Evolutionary conservation across 2,797 vertebrate genomes (phyloP), one percentile per base, ranked within the genome.

Genomic region (Carapus acus): DNA sequence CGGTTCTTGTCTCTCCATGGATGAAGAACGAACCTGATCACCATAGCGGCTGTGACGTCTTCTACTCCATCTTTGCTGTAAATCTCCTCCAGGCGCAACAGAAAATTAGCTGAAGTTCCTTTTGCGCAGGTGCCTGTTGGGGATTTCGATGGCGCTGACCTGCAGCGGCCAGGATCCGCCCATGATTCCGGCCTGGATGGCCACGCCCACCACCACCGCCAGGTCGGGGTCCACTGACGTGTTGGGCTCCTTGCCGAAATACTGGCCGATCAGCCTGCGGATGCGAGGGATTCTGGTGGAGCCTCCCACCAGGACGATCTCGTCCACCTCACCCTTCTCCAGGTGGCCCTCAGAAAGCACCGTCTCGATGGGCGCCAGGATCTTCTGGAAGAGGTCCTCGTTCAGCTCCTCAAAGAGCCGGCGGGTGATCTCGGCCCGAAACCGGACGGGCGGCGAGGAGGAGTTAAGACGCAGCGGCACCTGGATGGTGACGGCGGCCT

Each of bases 121-220:
- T 77, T 98, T 99, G 45, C 57, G 89, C 71, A 99, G 85, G 81
- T 93, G 91, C 77, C 87, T 92, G 78, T 94, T 99, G 54, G 94
- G 93, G 65, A 98, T 96, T 85, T 99, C 96, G 67, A 97, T 83
- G 15, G 96, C 96, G 16, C 96, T 97, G 74, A 99, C 96, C 85
- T 96, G 94, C 29, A 99, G 81, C 43, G 96, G 96, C 96, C 96
- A 99, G 8, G 96, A 94, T 6, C 95, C 96, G 0, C 92, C 92
- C 88, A 96, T 91, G 67, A 98, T 98, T 44, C 96, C 96, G 0
- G 96, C 96, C 75, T 98, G 96, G 52, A 99, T 90, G 39, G 96
- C 92, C 71, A 97, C 95, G 0, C 96, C 96, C 0, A 66, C 98
- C 15, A 98, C 96, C 68, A 98, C 96, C 0, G 96, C 96, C 65